phyloP scores from a whole-genome alignment of 2,888 invertebrate species.

The Silvanus unidentatus region DNA sequence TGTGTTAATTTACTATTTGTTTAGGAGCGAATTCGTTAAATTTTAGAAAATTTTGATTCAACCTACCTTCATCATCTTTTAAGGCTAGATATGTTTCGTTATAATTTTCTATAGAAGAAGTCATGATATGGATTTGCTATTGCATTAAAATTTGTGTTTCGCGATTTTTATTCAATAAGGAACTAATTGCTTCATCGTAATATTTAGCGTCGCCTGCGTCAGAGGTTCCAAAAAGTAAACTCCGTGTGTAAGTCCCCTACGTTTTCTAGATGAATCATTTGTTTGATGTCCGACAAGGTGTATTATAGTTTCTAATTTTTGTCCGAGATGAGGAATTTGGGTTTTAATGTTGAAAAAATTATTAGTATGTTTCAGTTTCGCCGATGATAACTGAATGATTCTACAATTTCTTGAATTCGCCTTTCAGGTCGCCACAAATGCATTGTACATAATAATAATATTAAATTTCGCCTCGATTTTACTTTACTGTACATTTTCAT shows the following conservation, averaged over 20 bases:
- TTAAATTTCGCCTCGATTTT: too few species aligned
- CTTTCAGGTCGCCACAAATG: too few species aligned
- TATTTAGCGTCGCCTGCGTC: neutral
- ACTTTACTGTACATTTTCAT: too few species aligned
- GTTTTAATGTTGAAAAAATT: too few species aligned
- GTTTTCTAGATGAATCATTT: neutral
- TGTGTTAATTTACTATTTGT: neutral
- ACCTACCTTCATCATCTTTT: neutral
- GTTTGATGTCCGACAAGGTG: neutral
- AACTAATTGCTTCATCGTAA: slow-evolving; percentile 1
- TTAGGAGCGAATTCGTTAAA: neutral
- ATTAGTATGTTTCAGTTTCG: too few species aligned
- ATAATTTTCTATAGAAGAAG: neutral
- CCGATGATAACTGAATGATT: too few species aligned
- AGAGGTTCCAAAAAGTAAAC: neutral
- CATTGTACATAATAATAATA: too few species aligned
- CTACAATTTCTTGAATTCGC: too few species aligned
- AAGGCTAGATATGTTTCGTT: neutral
- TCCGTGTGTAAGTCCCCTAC: neutral
- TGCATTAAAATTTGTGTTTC: neutral
- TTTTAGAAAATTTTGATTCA: neutral
- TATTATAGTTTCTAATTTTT: neutral
- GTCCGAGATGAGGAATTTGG: neutral
- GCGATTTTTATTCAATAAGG: neutral
- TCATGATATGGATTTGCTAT: neutral